Conservation (phyloP, 2,888 invertebrate genomes). For the Orthonevra nobilis region DNA sequence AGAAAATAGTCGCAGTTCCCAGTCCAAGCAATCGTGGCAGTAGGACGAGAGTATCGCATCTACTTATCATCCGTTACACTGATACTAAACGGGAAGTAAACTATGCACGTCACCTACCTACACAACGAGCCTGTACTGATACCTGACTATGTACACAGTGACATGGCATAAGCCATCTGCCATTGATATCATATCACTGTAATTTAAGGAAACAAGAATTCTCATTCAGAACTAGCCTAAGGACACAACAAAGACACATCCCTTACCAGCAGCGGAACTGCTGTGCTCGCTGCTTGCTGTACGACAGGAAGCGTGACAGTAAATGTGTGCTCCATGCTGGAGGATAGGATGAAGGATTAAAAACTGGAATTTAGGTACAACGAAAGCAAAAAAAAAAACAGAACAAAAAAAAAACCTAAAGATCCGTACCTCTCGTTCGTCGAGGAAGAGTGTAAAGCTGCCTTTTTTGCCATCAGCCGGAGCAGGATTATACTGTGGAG, state of each 20-base stretch:
- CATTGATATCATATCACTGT: conserved; percentile 70
- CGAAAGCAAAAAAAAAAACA: conserved; percentile 48
- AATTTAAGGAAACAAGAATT: conserved; percentile 70
- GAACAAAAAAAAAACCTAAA: conserved; percentile 59
- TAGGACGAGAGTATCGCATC: conserved; percentile 55
- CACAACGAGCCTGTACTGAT: conserved; percentile 26
- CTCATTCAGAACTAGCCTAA: conserved; percentile 69
- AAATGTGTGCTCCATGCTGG: conserved; percentile 62
- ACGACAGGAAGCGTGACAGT: conserved; percentile 53
- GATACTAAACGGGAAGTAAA: conserved; percentile 64
- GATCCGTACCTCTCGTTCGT: conserved; percentile 55
- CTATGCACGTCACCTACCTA: conserved; percentile 45
- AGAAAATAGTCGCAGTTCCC: conserved; percentile 29
- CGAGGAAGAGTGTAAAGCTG: conserved; percentile 58
- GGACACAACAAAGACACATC: conserved; percentile 66
- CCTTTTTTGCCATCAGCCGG: conserved; percentile 39
- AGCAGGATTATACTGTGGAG: conserved; percentile 43
- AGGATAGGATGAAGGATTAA: conserved; percentile 66
- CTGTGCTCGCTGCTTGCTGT: conserved; percentile 35
- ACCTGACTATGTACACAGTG: conserved; percentile 39
- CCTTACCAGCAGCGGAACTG: conserved; percentile 56
- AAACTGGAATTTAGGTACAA: conserved; percentile 67
- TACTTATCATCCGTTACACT: conserved; percentile 68
- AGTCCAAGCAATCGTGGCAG: too few relatives aligned
- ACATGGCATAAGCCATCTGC: conserved; percentile 59